Conservation (phyloP, 2,797 vertebrate genomes). For the Serranus cabrilla region DNA sequence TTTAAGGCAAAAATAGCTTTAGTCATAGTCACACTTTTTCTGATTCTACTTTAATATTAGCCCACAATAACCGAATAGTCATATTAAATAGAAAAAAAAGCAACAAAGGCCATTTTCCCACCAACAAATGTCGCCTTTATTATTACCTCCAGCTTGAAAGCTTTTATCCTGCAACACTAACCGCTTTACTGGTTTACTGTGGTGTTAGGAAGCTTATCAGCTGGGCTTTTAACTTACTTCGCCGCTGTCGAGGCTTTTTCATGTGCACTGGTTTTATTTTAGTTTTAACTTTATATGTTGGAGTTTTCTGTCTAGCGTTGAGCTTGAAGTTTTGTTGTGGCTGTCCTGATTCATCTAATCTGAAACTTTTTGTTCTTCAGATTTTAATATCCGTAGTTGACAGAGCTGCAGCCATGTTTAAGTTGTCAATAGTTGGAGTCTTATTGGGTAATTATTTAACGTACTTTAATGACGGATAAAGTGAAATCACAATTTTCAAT, state of each 20-base stretch:
- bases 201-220: conserved; percentile 14
- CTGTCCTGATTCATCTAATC: not conserved
- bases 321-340: not conserved
- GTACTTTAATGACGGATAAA: not conserved
- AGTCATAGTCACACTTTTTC: not conserved
- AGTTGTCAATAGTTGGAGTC: not conserved
- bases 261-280: not conserved
- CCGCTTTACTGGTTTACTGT: conserved; percentile 9
- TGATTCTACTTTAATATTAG: not conserved
- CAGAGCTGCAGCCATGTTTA: not conserved
- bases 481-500: not conserved
- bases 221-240: not conserved
- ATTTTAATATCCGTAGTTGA: not conserved
- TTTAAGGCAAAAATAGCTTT: conserved; percentile 1
- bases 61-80: not conserved
- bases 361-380: not conserved
- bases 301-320: not conserved
- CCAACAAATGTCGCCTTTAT: not conserved
- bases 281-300: not conserved
- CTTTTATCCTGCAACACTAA: conserved; percentile 22
- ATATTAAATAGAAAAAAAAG: not conserved
- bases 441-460: not conserved
- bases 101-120: not conserved
- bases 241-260: not conserved
- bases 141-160: not conserved